These are phyloP conservation scores for Actias luna DNA, from an alignment of 2,888 invertebrate genomes.

Conservation along the genomic window DNA sequence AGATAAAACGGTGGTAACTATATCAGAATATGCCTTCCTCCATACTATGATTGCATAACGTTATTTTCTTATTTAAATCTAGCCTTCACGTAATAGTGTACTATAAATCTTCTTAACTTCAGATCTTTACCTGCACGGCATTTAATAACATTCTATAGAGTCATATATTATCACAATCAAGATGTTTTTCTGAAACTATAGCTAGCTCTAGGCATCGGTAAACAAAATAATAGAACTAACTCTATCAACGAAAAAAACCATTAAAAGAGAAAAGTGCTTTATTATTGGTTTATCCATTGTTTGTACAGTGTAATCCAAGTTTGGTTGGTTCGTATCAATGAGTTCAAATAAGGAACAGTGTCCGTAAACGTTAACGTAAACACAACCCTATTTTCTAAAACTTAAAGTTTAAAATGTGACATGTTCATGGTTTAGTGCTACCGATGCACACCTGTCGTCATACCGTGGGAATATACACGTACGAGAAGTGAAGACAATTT, in stretches of 20 bases:
- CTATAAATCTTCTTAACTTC: background rate
- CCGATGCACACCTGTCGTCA: conserved; percentile 50
- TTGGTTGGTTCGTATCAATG: background rate
- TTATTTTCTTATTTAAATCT: no score
- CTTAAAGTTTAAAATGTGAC: conserved; percentile 17
- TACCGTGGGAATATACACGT: conserved; percentile 50
- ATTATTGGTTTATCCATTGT: background rate
- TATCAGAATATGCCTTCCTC: no score
- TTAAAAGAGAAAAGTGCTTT: conserved; percentile 1
- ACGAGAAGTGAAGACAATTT: conserved; percentile 28
- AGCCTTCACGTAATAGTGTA: background rate
- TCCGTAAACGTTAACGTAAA: background rate
- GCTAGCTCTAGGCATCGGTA: background rate
- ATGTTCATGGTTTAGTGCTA: background rate
- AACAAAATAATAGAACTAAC: background rate
- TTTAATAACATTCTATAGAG: background rate
- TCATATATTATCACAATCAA: background rate
- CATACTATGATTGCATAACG: no score
- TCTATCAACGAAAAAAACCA: background rate
- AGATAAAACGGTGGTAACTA: no score
- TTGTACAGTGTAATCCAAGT: background rate
- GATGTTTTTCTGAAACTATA: background rate
- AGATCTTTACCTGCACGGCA: background rate
- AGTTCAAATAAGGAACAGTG: background rate
- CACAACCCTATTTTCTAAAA: background rate